A percentile compares a stretch with the other conserved stretches of the same genome.
phyloP scores from a whole-genome alignment of 2,888 invertebrate species.

The Exocentrus adspersus region DNA sequence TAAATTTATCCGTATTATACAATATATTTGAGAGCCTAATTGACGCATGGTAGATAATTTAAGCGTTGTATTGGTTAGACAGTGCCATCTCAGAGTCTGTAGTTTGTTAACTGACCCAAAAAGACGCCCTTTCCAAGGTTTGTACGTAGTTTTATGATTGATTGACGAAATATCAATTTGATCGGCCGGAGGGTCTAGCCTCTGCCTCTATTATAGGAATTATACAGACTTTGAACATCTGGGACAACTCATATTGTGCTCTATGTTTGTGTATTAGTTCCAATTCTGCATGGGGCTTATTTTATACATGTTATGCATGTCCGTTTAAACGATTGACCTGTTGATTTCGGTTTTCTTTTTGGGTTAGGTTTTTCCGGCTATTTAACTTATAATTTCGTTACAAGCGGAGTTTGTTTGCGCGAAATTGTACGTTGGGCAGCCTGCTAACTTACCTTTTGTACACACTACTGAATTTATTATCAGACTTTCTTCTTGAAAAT shows the following conservation, averaged over 20 bases:
- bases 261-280: conserved; percentile 55
- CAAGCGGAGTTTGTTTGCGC: background rate
- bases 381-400: conserved; percentile 11
- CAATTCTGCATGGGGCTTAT: conserved; percentile 59
- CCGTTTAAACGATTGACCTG: conserved; percentile 28
- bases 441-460: conserved; percentile 33
- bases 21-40: conserved; percentile 56
- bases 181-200: background rate
- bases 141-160: conserved; percentile 35
- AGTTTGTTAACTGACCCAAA: conserved; percentile 65
- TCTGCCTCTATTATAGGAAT: background rate
- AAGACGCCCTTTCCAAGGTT: conserved; percentile 53
- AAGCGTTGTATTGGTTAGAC: conserved; percentile 61
- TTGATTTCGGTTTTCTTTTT: conserved; percentile 57
- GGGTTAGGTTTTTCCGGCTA: conserved; percentile 57
- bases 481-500: conserved; percentile 40
- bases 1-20: conserved; percentile 35
- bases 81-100: conserved; percentile 62
- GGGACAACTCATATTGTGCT: conserved; percentile 36
- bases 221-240: conserved; percentile 29
- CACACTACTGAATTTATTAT: conserved; percentile 23
- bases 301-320: conserved; percentile 58
- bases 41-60: conserved; percentile 63
- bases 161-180: conserved; percentile 5
- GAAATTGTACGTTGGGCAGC: conserved; percentile 5